phyloP scores from a whole-genome alignment of 2,113 vertebrate species.

The Penelope pileata region DNA sequence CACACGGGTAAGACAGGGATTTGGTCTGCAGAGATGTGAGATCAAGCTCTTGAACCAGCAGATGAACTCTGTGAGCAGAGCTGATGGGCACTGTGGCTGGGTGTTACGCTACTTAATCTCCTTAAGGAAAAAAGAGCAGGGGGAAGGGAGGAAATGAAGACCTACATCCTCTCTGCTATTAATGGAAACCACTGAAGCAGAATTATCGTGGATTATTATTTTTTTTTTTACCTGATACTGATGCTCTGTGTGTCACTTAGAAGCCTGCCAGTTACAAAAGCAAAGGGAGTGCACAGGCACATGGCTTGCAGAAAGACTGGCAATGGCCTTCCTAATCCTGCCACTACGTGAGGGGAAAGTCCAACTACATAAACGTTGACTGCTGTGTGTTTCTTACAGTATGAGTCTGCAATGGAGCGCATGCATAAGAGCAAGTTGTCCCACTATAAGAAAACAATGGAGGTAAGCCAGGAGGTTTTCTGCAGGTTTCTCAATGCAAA shows the following conservation, averaged over 20 bases:
- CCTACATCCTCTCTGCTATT: not conserved
- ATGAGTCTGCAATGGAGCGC: constrained; percentile 88
- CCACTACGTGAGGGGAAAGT: not conserved
- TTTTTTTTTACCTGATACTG: not conserved
- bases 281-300: not conserved
- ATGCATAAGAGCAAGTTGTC: constrained; percentile 91
- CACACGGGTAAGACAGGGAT: not conserved
- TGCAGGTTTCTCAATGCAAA: not conserved
- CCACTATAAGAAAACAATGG: constrained; percentile 90
- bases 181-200: not conserved
- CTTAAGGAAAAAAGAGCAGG: not conserved
- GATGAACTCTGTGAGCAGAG: not conserved
- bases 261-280: not conserved
- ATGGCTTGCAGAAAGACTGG: not conserved
- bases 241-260: not conserved
- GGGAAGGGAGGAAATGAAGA: not conserved
- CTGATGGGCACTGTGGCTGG: not conserved
- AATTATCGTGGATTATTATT: not conserved
- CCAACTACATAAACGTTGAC: not conserved
- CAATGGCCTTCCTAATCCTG: not conserved
- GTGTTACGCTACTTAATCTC: not conserved
- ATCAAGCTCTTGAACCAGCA: not conserved
- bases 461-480: constrained; percentile 78
- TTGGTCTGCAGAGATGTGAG: not conserved
- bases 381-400: constrained; percentile 77